These are phyloP conservation scores for Dermatemys mawii DNA, from an alignment of 2,113 vertebrate species.

Conservation along the genomic window DNA sequence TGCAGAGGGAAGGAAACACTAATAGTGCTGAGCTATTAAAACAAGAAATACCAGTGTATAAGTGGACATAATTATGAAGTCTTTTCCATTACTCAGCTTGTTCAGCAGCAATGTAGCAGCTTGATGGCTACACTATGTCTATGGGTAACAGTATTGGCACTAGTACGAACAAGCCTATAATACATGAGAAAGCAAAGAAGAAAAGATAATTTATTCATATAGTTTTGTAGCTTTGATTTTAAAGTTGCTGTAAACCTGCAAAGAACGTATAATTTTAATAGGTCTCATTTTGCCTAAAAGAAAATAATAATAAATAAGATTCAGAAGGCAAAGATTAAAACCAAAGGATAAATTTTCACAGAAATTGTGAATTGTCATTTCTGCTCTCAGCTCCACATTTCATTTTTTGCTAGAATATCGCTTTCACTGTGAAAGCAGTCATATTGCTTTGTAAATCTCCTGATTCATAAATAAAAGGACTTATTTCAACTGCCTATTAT, in stretches of 20 bases:
- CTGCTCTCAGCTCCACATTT: background rate
- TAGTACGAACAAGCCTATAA: background rate
- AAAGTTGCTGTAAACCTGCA: background rate
- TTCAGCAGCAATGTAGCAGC: background rate
- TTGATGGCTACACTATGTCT: background rate
- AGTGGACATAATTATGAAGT: background rate
- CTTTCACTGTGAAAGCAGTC: background rate
- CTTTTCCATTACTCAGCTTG: background rate
- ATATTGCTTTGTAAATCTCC: background rate
- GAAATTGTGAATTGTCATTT: background rate
- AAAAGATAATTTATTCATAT: background rate
- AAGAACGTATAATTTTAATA: background rate
- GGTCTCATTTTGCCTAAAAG: background rate
- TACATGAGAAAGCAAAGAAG: background rate
- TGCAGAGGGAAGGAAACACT: background rate
- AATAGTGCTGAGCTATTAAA: background rate
- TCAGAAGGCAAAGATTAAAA: background rate
- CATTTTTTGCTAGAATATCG: background rate
- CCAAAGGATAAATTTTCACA: background rate
- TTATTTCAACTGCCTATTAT: background rate
- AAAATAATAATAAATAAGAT: background rate
- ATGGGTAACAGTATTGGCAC: background rate
- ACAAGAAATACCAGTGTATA: background rate
- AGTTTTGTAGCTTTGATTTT: background rate
- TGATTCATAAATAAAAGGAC: background rate